Conservation (phyloP, 2,113 vertebrate genomes). For the Calyptomena viridis region DNA sequence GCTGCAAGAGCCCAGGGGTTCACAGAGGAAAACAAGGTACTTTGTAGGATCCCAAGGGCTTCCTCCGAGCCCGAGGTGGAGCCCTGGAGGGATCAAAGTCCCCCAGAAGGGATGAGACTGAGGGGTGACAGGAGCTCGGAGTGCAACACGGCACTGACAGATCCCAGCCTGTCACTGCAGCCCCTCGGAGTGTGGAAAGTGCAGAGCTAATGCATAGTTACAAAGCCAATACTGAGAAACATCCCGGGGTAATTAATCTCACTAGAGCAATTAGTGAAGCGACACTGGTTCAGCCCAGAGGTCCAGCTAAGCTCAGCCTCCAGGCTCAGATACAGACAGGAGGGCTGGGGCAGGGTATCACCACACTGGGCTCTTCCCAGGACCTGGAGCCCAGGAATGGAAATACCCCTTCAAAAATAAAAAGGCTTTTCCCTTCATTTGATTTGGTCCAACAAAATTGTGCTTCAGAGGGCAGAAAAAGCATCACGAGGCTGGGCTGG, state of each 20-base stretch:
- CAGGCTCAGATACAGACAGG: not conserved
- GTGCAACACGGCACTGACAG: accelerated
- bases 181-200: not conserved
- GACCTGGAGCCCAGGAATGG: not conserved
- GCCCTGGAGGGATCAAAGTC: not conserved
- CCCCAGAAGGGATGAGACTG: accelerated
- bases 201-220: constrained; percentile 36
- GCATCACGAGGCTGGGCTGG: not conserved
- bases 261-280: not conserved
- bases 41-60: accelerated
- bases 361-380: not conserved
- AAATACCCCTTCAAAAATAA: not conserved
- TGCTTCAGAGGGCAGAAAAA: constrained; percentile 31
- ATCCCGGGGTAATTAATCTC: not conserved
- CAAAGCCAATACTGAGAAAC: not conserved
- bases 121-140: not conserved
- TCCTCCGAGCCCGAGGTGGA: accelerated
- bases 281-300: not conserved
- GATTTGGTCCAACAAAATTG: constrained; percentile 40
- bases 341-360: not conserved
- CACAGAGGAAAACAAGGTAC: accelerated
- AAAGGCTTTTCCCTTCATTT: not conserved
- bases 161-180: not conserved
- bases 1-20: not conserved
- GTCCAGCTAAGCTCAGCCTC: not conserved